Conservation (phyloP, 2,113 vertebrate genomes). For the Calyptommatus sinebrachiatus region DNA sequence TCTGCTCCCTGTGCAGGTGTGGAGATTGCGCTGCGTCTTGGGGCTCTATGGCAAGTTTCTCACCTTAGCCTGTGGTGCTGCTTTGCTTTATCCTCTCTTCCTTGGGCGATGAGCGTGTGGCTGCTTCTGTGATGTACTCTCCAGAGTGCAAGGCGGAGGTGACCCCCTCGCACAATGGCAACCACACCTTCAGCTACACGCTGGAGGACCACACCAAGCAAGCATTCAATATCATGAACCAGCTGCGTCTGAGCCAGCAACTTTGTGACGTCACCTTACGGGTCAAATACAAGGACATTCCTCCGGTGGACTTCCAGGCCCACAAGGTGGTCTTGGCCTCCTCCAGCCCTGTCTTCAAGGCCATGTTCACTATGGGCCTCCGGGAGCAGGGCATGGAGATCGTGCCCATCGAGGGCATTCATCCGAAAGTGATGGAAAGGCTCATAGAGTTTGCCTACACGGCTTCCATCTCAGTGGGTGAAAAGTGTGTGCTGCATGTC, state of each 20-base stretch:
- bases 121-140: slow-evolving; percentile 63
- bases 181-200: slow-evolving; percentile 88
- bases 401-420: slow-evolving; percentile 90
- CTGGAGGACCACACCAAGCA: slow-evolving; percentile 88
- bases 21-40: slow-evolving; percentile 8
- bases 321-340: slow-evolving; percentile 92
- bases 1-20: slow-evolving; percentile 38
- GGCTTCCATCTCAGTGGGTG: slow-evolving; percentile 90
- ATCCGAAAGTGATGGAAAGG: slow-evolving; percentile 87
- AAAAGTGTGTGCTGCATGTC: slow-evolving; percentile 91
- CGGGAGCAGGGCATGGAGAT: slow-evolving; percentile 89
- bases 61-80: not conserved
- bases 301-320: slow-evolving; percentile 83
- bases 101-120: not conserved
- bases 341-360: slow-evolving; percentile 88
- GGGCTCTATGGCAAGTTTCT: not conserved
- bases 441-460: slow-evolving; percentile 95
- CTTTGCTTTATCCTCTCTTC: not conserved
- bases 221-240: slow-evolving; percentile 91
- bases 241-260: slow-evolving; percentile 83
- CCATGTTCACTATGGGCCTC: slow-evolving; percentile 93
- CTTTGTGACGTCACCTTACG: slow-evolving; percentile 91
- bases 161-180: slow-evolving; percentile 85
- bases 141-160: slow-evolving; percentile 91
- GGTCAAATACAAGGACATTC: slow-evolving; percentile 79